Percentiles rank a stretch among this genome's conserved stretches.
Conservation (phyloP, 1,140 invertebrate genomes). For the Wiebesia pumilae region DNA sequence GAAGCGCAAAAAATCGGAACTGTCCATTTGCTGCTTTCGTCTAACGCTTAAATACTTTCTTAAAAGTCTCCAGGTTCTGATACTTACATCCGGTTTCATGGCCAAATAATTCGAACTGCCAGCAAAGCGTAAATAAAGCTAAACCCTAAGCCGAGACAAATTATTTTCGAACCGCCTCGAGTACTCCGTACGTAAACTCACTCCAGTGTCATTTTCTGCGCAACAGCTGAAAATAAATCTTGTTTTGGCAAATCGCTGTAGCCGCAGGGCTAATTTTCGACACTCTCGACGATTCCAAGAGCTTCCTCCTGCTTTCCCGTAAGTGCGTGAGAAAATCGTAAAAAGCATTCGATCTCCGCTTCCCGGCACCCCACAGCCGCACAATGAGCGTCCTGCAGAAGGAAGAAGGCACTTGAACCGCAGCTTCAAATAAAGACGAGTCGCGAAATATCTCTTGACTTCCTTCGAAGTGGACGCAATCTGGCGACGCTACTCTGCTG, state of each 20-base stretch:
- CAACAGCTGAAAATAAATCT: constrained; percentile 13
- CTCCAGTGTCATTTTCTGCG: background rate
- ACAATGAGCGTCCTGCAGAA: background rate
- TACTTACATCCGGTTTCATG: constrained; percentile 1
- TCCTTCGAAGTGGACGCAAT: constrained; percentile 40
- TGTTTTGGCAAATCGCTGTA: background rate
- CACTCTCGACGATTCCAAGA: constrained; percentile 14
- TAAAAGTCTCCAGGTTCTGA: background rate
- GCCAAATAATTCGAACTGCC: background rate
- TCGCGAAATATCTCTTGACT: constrained; percentile 50
- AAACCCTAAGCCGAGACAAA: background rate
- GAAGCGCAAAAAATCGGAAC: background rate
- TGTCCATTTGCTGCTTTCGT: background rate
- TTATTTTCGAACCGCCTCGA: background rate
- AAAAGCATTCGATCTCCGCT: background rate
- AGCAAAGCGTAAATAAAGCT: background rate
- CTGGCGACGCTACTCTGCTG: constrained; percentile 18
- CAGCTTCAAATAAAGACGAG: constrained; percentile 20
- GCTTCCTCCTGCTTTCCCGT: constrained; percentile 4
- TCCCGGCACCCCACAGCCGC: background rate
- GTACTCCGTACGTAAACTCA: too few species aligned
- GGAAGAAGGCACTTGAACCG: constrained; percentile 42
- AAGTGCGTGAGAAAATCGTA: constrained; percentile 43
- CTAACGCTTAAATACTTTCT: background rate
- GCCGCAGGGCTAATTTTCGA: constrained; percentile 29